These are phyloP conservation scores for Erythrocercus mccallii DNA, from an alignment of 2,113 vertebrate genomes.

Conservation along the genomic window DNA sequence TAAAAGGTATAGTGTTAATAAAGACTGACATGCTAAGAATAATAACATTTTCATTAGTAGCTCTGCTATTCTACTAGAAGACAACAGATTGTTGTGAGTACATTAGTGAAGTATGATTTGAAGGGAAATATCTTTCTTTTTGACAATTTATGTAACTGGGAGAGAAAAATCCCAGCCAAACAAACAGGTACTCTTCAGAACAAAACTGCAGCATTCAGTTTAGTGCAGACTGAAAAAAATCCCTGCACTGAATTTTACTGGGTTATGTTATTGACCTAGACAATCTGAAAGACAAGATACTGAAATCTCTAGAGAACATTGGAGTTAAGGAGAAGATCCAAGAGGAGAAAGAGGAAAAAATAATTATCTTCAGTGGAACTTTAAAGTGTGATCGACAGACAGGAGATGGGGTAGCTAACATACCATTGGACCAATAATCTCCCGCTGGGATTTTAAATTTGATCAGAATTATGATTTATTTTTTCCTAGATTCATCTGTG, in stretches of 20 bases:
- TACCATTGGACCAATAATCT: background rate
- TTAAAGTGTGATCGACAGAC: background rate
- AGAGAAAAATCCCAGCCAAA: accelerated
- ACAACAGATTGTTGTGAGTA: background rate
- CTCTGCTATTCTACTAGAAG: background rate
- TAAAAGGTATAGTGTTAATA: background rate
- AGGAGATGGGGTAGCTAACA: background rate
- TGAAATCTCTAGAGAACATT: background rate
- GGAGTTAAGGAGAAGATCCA: background rate
- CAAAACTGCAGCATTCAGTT: background rate
- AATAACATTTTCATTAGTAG: background rate
- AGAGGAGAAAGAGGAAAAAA: background rate
- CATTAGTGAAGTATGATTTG: background rate
- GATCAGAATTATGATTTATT: background rate
- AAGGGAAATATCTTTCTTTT: background rate
- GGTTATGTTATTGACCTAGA: background rate
- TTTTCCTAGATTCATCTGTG: background rate
- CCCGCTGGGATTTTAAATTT: background rate
- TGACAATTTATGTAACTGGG: background rate
- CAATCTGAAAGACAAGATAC: background rate
- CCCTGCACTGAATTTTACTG: background rate
- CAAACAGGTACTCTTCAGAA: background rate
- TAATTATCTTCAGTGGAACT: background rate
- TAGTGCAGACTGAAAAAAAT: background rate
- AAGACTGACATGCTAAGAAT: background rate